Conservation (phyloP, 2,113 vertebrate species). For the Dinomys branickii region DNA sequence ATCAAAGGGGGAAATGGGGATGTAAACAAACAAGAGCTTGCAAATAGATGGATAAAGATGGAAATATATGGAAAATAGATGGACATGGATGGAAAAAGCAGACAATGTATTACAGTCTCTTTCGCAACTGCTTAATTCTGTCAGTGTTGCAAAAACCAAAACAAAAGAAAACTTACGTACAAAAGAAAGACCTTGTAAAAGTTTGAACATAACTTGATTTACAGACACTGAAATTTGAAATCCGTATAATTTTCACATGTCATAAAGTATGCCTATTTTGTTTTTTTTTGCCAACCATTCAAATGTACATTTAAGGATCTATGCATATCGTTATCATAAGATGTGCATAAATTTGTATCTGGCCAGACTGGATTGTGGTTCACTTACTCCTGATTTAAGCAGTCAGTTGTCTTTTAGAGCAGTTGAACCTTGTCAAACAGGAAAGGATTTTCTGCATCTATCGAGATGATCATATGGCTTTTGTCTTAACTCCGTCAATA, state of each 20-base stretch:
- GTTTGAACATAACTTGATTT: not conserved
- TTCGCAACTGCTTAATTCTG: not conserved
- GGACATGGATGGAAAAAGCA: not conserved
- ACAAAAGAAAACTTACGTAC: no score
- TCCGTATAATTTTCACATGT: not conserved
- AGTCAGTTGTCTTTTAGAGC: not conserved
- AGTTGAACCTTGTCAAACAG: not conserved
- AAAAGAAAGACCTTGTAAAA: not conserved
- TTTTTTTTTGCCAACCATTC: not conserved
- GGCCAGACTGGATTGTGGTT: not conserved
- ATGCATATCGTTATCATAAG: not conserved
- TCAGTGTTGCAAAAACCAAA: not conserved
- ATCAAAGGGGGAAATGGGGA: not conserved
- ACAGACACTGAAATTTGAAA: not conserved
- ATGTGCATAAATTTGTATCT: not conserved
- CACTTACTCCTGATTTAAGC: not conserved
- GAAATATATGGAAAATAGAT: no score
- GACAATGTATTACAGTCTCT: not conserved
- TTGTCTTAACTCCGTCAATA: not conserved
- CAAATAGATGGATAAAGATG: no score
- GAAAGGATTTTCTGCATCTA: not conserved
- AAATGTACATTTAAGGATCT: not conserved
- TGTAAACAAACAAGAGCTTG: not conserved
- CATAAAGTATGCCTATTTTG: no score
- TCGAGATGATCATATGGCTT: not conserved